A percentile compares a stretch with the other conserved stretches of the same genome.
Conservation (phyloP, 2,797 vertebrate species). For the Leptatherina wallacei region DNA sequence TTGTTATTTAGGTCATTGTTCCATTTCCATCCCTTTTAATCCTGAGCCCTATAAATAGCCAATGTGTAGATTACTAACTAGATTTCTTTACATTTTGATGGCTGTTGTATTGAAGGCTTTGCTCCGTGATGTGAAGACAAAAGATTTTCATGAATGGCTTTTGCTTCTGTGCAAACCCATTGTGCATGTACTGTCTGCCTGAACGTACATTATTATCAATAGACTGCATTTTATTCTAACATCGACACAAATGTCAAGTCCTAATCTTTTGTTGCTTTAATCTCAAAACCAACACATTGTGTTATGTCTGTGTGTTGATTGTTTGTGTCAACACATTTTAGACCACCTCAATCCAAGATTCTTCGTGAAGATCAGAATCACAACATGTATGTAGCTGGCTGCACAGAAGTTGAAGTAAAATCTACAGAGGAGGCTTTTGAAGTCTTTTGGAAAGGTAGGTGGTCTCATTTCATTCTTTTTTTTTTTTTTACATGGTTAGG, state of each 20-base stretch:
- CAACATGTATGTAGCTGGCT: constrained; percentile 96
- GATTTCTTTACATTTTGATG: constrained; percentile 16
- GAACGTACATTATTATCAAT: constrained; percentile 6
- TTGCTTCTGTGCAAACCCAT: constrained; percentile 30
- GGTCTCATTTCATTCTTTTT: neutral
- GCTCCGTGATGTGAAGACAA: neutral
- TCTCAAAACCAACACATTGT: constrained; percentile 6
- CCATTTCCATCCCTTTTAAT: constrained; percentile 50
- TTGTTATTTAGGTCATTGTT: constrained; percentile 12
- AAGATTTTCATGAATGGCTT: constrained; percentile 43
- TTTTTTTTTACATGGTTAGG: neutral
- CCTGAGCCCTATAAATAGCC: constrained; percentile 13
- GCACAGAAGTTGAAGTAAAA: constrained; percentile 96
- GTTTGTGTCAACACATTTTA: constrained; percentile 59
- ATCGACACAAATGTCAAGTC: constrained; percentile 15
- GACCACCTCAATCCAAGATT: constrained; percentile 92
- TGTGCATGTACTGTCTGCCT: constrained; percentile 35
- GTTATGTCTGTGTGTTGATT: constrained; percentile 12
- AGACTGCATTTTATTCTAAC: neutral
- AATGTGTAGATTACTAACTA: constrained; percentile 15
- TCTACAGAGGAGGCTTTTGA: constrained; percentile 97
- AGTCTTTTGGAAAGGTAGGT: constrained; percentile 95
- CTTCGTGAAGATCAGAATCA: constrained; percentile 96
- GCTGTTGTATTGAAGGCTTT: constrained; percentile 16
- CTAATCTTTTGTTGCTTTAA: constrained; percentile 26